Evolutionary conservation across 2,113 vertebrate species (phyloP), one percentile per base, ranked within the genome.

Genomic region (Callospermophilus lateralis): DNA sequence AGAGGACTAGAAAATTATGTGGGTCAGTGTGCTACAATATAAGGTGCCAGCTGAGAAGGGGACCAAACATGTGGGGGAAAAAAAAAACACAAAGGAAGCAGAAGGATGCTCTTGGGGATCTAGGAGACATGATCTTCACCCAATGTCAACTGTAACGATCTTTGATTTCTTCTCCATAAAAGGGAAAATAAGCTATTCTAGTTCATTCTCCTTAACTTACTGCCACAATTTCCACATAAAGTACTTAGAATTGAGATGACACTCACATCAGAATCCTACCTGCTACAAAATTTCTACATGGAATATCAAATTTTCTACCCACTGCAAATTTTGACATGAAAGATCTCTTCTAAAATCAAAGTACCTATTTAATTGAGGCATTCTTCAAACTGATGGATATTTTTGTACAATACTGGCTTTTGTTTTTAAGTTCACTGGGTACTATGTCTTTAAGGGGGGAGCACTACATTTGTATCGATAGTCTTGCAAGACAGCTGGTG

Each of bases 101-200:
- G 32, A 3, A 7, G 48, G 22, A 9, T 8, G 8, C n/a, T 0
- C 17, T 5, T 32, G n/a, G 24, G 4, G 32, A 74, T 3, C 19
- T 37, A 45, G n/a, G 37, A 48, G 32, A 37, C 30, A 42, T 30
- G 72, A 7, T 9, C 4, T 30, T 37, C 6, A 19, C 32, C 42
- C 32, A 32, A 73, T 63, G n/a, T n/a, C 10, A 37, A 22, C 10
- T 39, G n/a, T 39, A 48, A 55, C 6, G 37, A 37, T 63, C 26
- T 53, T 19, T 9, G 32, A 53, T 70, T 79, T 37, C 53, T 79
- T 20, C 76, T 58, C 58, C 37, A 58, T 37, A 34, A 48, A 30
- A 48, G 70, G 48, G 26, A 85, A 89, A 72, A 55, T 55, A 45
- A 63, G 48, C 17, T 55, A 16, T 58, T 86, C 74, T 26, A 51